A percentile compares a stretch with the other conserved stretches of the same genome.
Evolutionary conservation across 2,113 vertebrate genomes (phyloP).

Genomic region (Acanthochromis polyacanthus): DNA sequence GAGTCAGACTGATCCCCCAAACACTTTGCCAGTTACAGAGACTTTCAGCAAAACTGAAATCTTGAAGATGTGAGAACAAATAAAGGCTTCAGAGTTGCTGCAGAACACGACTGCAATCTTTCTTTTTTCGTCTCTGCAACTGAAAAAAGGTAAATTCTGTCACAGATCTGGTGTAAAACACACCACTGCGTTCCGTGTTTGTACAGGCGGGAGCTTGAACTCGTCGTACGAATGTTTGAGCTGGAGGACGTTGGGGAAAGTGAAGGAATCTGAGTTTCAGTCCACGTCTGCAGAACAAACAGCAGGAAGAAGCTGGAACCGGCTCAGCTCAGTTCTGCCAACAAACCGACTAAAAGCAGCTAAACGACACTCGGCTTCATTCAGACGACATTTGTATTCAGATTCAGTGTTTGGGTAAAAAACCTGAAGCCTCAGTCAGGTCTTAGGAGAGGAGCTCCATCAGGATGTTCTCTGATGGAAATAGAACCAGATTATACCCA

Average conservation of each 20-base stretch:
- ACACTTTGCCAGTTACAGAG: no score
- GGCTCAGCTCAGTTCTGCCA: conserved; percentile 54
- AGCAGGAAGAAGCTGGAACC: conserved; percentile 57
- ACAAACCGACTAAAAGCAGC: conserved; percentile 16
- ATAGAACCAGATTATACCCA: no score
- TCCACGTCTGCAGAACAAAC: conserved; percentile 49
- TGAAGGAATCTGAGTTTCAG: conserved; percentile 30
- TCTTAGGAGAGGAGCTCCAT: no score
- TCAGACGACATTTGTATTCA: conserved; percentile 22
- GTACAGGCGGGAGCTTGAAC: background rate
- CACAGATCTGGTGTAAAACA: no score
- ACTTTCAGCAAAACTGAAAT: no score
- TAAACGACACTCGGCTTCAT: conserved; percentile 30
- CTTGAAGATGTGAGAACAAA: no score
- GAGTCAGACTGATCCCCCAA: no score
- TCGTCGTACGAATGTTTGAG: background rate
- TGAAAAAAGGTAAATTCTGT: no score
- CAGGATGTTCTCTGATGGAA: no score
- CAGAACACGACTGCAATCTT: no score
- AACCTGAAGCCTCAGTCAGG: background rate
- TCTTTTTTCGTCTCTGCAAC: no score
- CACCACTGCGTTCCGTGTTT: background rate
- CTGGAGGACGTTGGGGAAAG: conserved; percentile 3
- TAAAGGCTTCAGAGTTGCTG: no score
- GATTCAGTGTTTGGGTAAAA: background rate